Evolutionary conservation across 2,888 invertebrate species (phyloP), one percentile per base, ranked within the genome.

Genomic region (Acheta domesticus): DNA sequence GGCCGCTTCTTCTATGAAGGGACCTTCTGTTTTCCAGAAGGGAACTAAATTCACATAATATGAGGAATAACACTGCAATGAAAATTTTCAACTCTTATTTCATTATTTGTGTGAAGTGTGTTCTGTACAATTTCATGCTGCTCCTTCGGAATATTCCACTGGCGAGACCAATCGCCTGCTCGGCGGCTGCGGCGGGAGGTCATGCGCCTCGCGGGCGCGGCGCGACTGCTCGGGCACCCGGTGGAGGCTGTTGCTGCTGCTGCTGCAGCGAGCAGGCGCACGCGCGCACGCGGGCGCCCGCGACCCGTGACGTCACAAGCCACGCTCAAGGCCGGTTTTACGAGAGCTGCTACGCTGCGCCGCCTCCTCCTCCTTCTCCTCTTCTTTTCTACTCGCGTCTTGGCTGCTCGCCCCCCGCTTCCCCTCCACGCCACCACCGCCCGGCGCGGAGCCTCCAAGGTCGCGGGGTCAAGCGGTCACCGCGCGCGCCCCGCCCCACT

Each of bases 241-340:
- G 16, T 62, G 62, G 62, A 62, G 14, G 62, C 62, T 19, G n/a
- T n/a, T 19, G 16, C n/a, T 19, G 62, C 16, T 4, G 62, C 62
- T 19, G 62, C n/a, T 8, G 62, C n/a, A 1, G 14, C 62, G 62
- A n/a, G 62, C 62, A 62, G 16, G n/a, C 62, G 62, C 62, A n/a
- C 62, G 62, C 62, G 62, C 62, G n/a, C 62, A 62, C 62, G 62
- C 62, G n/a, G 62, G n/a, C 16, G 11, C 16, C 62, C 62, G 62
- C 62, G 62, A 62, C 62, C 62, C n/a, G 62, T 62, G 62, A 62
- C 62, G 62, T 62, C 62, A 62, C 62, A 62, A 62, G 14, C 62
- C 62, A 62, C 62, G 62, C 62, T 62, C 62, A 62, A 62, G 62
- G 62, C 62, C 62, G 62, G 62, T 62, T 62, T 62, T 62, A 62